Conservation (phyloP, 23 tunicate species). For the Styela plicata region DNA sequence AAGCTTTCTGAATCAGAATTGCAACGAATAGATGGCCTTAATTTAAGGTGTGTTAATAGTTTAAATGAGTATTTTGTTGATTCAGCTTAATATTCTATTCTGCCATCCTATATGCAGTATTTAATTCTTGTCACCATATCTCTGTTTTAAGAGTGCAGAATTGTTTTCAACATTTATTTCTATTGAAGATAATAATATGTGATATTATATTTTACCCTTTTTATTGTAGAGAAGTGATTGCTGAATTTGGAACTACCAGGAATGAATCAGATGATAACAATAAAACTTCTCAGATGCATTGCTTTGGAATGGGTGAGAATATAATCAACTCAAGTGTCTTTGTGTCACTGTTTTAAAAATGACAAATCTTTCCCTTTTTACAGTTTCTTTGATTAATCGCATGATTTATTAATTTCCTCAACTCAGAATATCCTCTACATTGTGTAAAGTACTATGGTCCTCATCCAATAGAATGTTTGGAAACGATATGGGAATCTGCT, state of each 20-base stretch:
- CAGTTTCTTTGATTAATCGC: too few relatives aligned
- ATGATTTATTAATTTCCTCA: too few relatives aligned
- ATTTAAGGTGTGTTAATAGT: not conserved
- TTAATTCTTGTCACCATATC: too few relatives aligned
- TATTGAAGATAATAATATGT: too few relatives aligned
- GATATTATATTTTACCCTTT: too few relatives aligned
- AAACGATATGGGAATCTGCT: constrained; percentile 17
- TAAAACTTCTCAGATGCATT: not conserved
- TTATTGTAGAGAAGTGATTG: not conserved
- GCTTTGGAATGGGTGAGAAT: constrained; percentile 26
- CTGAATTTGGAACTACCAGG: not conserved
- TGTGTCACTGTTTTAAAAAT: not conserved
- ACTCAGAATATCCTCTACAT: constrained; percentile 1
- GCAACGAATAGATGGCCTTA: not conserved
- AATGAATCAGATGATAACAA: not conserved
- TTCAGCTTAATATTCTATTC: too few relatives aligned
- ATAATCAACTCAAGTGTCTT: not conserved
- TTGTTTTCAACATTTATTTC: too few relatives aligned
- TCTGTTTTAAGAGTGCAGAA: too few relatives aligned
- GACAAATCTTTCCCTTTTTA: not conserved
- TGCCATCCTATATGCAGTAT: too few relatives aligned
- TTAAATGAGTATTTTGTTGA: too few relatives aligned
- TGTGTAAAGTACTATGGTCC: constrained; percentile 22
- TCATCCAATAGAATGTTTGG: constrained; percentile 12
- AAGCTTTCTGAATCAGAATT: constrained; percentile 4